phyloP scores from a whole-genome alignment of 2,797 vertebrate genomes.

The Pogonophryne albipinna region DNA sequence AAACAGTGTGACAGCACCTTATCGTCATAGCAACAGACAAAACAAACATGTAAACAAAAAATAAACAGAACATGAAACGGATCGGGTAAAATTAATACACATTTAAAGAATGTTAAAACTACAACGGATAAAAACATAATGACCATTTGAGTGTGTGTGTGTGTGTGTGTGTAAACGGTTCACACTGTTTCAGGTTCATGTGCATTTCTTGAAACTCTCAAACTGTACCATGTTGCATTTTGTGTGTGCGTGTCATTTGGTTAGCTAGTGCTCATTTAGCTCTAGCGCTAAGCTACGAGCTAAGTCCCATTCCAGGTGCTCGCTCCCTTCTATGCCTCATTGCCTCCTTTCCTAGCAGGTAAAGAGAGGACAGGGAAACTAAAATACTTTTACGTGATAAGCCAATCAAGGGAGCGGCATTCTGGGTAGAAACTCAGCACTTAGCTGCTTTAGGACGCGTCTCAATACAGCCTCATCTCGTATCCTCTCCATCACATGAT shows the following conservation, averaged over 20 bases:
- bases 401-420: slow-evolving; percentile 22
- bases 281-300: slow-evolving; percentile 50
- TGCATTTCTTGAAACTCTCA: slow-evolving; percentile 19
- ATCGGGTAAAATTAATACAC: slow-evolving; percentile 77
- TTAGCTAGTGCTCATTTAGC: slow-evolving; percentile 43
- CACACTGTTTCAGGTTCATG: slow-evolving; percentile 24
- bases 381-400: not conserved
- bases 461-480: slow-evolving; percentile 53
- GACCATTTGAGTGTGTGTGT: slow-evolving; percentile 45
- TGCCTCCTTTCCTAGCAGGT: slow-evolving; percentile 7
- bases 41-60: slow-evolving; percentile 69
- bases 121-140: slow-evolving; percentile 57
- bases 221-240: slow-evolving; percentile 36
- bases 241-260: slow-evolving; percentile 45
- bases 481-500: slow-evolving; percentile 44
- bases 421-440: slow-evolving; percentile 39
- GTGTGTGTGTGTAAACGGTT: slow-evolving; percentile 3
- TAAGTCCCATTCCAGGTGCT: slow-evolving; percentile 60
- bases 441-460: slow-evolving; percentile 41
- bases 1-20: slow-evolving; percentile 36
- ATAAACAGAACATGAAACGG: slow-evolving; percentile 64
- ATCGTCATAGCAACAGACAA: slow-evolving; percentile 74
- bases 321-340: slow-evolving; percentile 47
- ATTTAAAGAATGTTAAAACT: slow-evolving; percentile 63
- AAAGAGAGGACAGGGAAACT: slow-evolving; percentile 2